Conservation (phyloP, 2,797 vertebrate species). For the Eulemur albifrons region DNA sequence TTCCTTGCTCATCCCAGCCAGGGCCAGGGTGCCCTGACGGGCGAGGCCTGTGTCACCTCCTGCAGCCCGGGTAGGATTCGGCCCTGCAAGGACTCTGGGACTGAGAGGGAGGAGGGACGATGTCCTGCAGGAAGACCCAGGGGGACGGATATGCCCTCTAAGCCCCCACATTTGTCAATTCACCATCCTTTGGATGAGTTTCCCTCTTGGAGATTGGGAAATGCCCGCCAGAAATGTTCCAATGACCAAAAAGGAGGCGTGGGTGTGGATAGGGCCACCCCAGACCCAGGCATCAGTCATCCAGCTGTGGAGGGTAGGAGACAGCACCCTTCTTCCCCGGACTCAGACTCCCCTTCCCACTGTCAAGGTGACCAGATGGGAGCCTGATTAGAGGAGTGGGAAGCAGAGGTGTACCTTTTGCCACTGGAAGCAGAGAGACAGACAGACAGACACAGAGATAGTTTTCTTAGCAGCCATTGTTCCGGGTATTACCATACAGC, state of each 20-base stretch:
- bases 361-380: neutral
- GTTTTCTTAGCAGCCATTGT: neutral
- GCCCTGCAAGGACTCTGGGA: accelerated
- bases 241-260: neutral
- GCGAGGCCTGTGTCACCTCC: neutral
- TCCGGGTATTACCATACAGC: neutral
- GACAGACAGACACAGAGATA: no score
- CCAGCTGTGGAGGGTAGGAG: neutral
- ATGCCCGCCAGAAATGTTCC: neutral
- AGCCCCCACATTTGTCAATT: neutral
- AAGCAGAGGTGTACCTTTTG: neutral
- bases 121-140: neutral
- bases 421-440: neutral
- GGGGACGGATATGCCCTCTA: neutral
- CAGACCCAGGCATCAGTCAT: neutral
- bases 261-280: neutral
- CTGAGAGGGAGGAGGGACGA: neutral
- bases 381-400: accelerated
- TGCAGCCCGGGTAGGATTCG: neutral
- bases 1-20: neutral
- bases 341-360: neutral
- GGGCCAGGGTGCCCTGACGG: no score
- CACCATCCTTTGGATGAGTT: neutral
- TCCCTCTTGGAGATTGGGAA: neutral
- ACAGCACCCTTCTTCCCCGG: neutral